Percentiles rank a stretch among this genome's conserved stretches.
Evolutionary conservation across 2,797 vertebrate species (phyloP).

Genomic region (Scleropages formosus): DNA sequence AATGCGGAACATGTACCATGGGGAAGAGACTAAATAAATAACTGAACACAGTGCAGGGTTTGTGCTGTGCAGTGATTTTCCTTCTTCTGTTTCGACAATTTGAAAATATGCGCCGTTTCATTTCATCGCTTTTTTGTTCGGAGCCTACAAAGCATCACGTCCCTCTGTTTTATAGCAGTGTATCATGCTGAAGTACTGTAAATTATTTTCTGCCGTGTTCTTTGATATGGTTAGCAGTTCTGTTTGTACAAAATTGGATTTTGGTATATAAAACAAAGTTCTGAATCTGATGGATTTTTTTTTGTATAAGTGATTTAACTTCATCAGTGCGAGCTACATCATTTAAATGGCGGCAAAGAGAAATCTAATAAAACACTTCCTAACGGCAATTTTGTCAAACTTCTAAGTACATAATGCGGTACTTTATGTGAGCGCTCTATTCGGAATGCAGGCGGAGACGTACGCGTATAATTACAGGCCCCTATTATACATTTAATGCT

Average conservation of each 20-base stretch:
- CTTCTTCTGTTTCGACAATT: conserved; percentile 32
- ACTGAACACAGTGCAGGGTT: conserved; percentile 29
- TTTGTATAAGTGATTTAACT: not conserved
- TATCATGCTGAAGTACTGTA: not conserved
- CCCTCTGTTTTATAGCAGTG: not conserved
- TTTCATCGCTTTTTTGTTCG: conserved; percentile 24
- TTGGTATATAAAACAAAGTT: conserved; percentile 1
- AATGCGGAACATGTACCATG: conserved; percentile 37
- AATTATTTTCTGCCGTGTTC: conserved; percentile 10
- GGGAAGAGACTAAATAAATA: conserved; percentile 36
- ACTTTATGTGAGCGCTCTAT: conserved; percentile 18
- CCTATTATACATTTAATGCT: conserved; percentile 32
- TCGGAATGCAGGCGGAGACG: conserved; percentile 23
- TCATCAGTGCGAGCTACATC: not conserved
- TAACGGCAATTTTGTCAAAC: conserved; percentile 22
- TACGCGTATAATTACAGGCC: conserved; percentile 27
- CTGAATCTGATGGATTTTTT: not conserved
- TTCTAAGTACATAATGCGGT: conserved; percentile 12
- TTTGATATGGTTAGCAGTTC: not conserved
- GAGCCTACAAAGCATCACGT: not conserved
- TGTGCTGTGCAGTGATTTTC: conserved; percentile 25
- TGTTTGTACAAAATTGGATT: not conserved
- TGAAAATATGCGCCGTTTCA: conserved; percentile 31
- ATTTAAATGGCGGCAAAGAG: not conserved
- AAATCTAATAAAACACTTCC: not conserved